These are phyloP conservation scores for Atta cephalotes DNA, from an alignment of 1,140 invertebrate species.

Conservation along the genomic window DNA sequence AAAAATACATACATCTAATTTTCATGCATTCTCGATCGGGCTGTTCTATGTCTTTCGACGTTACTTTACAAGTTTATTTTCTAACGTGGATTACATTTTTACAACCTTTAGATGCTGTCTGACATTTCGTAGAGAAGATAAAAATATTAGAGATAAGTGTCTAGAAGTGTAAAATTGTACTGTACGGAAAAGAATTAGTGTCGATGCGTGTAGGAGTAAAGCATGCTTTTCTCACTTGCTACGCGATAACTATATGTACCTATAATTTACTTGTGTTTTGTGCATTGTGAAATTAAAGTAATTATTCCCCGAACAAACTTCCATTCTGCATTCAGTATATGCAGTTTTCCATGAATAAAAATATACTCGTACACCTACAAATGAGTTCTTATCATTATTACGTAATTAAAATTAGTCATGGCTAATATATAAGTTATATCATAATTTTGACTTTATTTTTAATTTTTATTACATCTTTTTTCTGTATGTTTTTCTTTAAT, in stretches of 20 bases:
- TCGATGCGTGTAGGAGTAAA: background rate
- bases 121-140: constrained; percentile 24
- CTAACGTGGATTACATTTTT: background rate
- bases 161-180: constrained; percentile 46
- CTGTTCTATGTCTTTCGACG: constrained; percentile 10
- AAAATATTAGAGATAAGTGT: constrained; percentile 21
- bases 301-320: background rate
- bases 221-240: background rate
- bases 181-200: background rate
- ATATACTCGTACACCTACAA: background rate
- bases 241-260: background rate
- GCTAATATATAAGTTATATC: background rate
- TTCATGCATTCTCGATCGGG: constrained; percentile 43
- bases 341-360: constrained; percentile 35
- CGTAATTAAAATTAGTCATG: background rate
- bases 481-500: too few species aligned
- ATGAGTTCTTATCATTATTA: constrained; percentile 16
- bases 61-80: constrained; percentile 28
- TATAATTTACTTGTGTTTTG: background rate
- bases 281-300: constrained; percentile 8
- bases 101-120: background rate
- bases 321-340: constrained; percentile 27
- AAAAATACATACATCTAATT: constrained; percentile 58
- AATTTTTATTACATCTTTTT: too few species aligned
- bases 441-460: too few species aligned